A percentile compares a stretch with the other conserved stretches of the same genome.
Evolutionary conservation across 1,140 invertebrate species (phyloP).

Genomic region (Gerris buenoi): DNA sequence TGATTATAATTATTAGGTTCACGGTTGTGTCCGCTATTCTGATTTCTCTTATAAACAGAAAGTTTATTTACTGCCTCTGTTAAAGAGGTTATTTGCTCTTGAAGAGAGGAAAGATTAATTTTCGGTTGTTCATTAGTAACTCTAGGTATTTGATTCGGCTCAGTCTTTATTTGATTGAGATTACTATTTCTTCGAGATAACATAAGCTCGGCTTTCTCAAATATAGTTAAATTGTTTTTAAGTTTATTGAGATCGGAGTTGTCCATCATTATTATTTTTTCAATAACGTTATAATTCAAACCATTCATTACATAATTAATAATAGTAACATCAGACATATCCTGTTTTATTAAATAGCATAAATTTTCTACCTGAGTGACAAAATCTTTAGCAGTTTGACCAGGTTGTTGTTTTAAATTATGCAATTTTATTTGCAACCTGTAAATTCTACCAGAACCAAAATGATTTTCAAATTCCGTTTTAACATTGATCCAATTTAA

Average conservation of each 20-base stretch:
- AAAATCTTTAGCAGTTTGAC: neutral
- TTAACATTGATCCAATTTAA: neutral
- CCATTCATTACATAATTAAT: neutral
- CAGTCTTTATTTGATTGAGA: too few species aligned
- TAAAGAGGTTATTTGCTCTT: neutral
- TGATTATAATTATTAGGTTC: neutral
- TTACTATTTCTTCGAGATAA: neutral
- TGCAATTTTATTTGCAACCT: neutral
- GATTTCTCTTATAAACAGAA: neutral
- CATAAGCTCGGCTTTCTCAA: neutral
- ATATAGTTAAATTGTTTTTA: neutral
- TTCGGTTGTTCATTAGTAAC: neutral
- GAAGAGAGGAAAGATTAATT: neutral
- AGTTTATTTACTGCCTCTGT: neutral
- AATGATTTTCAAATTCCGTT: neutral
- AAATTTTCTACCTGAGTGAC: neutral
- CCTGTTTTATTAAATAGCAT: neutral
- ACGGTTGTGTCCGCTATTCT: neutral
- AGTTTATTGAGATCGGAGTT: neutral
- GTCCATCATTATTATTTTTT: neutral
- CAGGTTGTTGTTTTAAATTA: neutral
- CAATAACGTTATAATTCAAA: neutral
- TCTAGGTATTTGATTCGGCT: neutral
- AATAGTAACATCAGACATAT: neutral
- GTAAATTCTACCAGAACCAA: neutral